Evolutionary conservation across 2,797 vertebrate genomes (phyloP), one percentile per base, ranked within the genome.

Genomic region (Monodelphis domestica): DNA sequence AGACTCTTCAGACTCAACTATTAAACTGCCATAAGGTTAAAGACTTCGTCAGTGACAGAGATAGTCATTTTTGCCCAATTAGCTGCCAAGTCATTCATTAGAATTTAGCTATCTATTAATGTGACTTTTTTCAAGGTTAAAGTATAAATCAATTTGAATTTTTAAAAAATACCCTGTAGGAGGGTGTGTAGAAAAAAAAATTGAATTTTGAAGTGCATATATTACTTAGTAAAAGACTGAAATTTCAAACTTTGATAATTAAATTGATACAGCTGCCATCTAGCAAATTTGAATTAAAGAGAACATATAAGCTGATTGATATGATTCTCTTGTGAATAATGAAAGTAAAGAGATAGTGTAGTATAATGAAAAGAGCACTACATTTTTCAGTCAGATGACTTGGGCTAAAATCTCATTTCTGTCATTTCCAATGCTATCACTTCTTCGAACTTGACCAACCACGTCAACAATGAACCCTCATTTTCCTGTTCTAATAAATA

Each of bases 1-100:
- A 55, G 94, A 96, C 89, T 84, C 63, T 93, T 97, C 96, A 87
- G 96, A 97, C 96, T 96, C 94, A 92, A 88, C 50, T 87, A 96
- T 97, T 97, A 91, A 92, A 92, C 88, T 87, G 33, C 87, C 91
- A 96, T 59, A 95, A 91, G 93, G 93, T 84, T 96, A 95, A 92
- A 97, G 92, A 95, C 94, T 94, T 97, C 89, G 97, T 87, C 12
- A 56, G 92, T 88, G 91, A 92, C 93, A 95, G 95, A 97, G 97
- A 96, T 96, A 97, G 96, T 94, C 96, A 97, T 94, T 97, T 95
- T 97, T 97, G 96, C 91, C 96, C 91, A 96, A 97, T 91, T 54
- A 96, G 93, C 95, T 98, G 97, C 98, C 97, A 98, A 98, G 95
- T 33, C 96, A 98, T 98, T 98, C 97, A 96, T 98, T 98, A 97